Base-by-base conservation (phyloP, 2,888 invertebrate species). In the Orchesellides sinensis region DNA sequence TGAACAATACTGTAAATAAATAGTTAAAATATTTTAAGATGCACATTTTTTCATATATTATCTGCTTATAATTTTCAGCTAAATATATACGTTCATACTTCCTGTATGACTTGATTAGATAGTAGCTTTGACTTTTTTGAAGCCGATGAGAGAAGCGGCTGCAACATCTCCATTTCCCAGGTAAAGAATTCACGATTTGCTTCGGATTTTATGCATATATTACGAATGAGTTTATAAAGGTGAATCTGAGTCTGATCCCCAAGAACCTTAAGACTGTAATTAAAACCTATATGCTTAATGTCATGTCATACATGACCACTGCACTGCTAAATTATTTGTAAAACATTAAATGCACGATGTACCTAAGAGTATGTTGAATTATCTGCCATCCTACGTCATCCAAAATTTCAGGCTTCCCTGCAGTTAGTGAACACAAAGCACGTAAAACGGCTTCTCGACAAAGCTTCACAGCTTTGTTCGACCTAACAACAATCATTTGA, bases 201-300 rank as follows among this genome's bases (percentile, higher is more conserved):
- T 63, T 88, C 88, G 14, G 82, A 81, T 45, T 84, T 84, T 21
- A 84, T 83, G 66, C 85, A 88, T 10, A 87, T 59, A 66, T 86
- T 86, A n/a, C 85, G 75, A 52, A 88, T 75, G 1, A 85, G 47
- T 47, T 84, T 84, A 1, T 86, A 32, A 0, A 70, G 78, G 2
- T 81, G 29, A 27, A 86, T 84, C 23, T 72, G 77, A 2, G 84
- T 86, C 12, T 17, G 21, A 14, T 84, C 85, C 27, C 78, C 73
- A 27, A 68, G 10, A 1, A 35, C 17, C 59, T 72, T 72, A n/a
- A n/a, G n/a, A 40, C 69, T 74, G 32, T 14, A 32, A 45, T 19
- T 29, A 35, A 29, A 69, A 54, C 47, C 3, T 45, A 25, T 21
- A 14, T 27, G n/a, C n/a, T n/a, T n/a, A n/a, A n/a, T n/a, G n/a